Evolutionary conservation across 2,888 invertebrate species (phyloP), one percentile per base, ranked within the genome.

Genomic region (Drosophila leonis): DNA sequence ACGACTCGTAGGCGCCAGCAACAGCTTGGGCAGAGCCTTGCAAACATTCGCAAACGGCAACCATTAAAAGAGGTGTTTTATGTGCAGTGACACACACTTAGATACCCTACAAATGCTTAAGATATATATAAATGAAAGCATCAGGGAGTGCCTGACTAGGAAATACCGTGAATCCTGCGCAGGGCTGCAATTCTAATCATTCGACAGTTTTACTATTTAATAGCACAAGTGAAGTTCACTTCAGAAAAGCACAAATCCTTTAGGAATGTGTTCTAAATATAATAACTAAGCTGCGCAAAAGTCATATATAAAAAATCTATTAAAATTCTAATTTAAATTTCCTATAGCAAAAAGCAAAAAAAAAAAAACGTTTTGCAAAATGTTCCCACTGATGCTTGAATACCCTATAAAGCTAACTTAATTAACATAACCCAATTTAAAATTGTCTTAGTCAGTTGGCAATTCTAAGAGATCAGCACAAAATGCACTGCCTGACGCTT

Each of bases 1-100:
- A 85, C 84, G 86, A 65, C 84, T 64, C 60, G 49, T 62, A 59
- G 61, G 75, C 44, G 59, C 37, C 57, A 51, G 61, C 46, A 41
- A 13, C 29, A 48, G 62, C 56, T 59, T 57, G 48, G 48, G 18
- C 67, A 42, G 67, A 55, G 57, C 83, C 81, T 83, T 86, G 80
- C 83, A 76, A 73, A 82, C 68, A n/a, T 78, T 72, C 49, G 62
- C 65, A 68, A 63, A 56, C 24, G 42, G 18, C 13, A 27, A 10
- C 12, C 20, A 63, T 31, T 46, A 24, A 1, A 27, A 29, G 8
- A 63, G 13, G 10, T n/a, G 18, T 31, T 13, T 13, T 3, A 12
- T 4, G 12, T 13, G n/a, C 62, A 20, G 31, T 31, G 20, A 56
- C 20, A 24, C 9, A 12, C 37, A 12, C 13, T 4, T 1, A 1